Evolutionary conservation across 2,113 vertebrate genomes (phyloP), one percentile per base, ranked within the genome.

Genomic region (Scopus umbretta): DNA sequence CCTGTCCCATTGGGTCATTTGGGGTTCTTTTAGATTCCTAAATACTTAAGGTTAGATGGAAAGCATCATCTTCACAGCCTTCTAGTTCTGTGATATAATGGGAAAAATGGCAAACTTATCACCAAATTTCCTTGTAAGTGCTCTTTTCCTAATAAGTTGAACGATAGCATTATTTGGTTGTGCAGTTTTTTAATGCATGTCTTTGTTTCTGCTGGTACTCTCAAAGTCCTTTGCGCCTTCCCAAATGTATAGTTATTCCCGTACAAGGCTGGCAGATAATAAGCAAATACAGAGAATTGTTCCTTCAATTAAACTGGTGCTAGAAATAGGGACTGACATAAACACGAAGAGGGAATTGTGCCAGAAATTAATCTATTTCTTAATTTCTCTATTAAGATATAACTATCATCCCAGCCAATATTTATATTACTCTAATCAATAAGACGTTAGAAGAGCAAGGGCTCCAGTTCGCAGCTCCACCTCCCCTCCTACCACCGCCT

Each of bases 301-400:
- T 95, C 55, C 75, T 74, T 59, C 82, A 88, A 30, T 71, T 84
- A 75, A 93, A 79, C 36, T 11, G 5, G 8, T 78, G 65, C 82
- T 93, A 65, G 68, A 95, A 88, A 92, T 27, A 78, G 45, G 26
- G 55, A 74, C n/a, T 1, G 1, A 80, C 0, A 0, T 68, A 90
- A 94, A 82, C 85, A 88, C 63, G 82, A 94, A 93, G 50, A 76
- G 23, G 50, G 47, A 88, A 59, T 13, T 2, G 0, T 88, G 75
- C 75, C 88, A 96, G 68, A 86, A 92, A 74, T 78, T 43, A 70
- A 88, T 91, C 14, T 85, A 38, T 70, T 96, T 74, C 52, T 72
- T 86, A 74, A 91, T 88, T 96, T 90, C 82, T 59, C 50, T 47
- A 63, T 78, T 88, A 92, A 88, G 53, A 80, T n/a, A 17, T 8